phyloP scores from a whole-genome alignment of 1,140 invertebrate species.

The Rhizoglyphus robini region DNA sequence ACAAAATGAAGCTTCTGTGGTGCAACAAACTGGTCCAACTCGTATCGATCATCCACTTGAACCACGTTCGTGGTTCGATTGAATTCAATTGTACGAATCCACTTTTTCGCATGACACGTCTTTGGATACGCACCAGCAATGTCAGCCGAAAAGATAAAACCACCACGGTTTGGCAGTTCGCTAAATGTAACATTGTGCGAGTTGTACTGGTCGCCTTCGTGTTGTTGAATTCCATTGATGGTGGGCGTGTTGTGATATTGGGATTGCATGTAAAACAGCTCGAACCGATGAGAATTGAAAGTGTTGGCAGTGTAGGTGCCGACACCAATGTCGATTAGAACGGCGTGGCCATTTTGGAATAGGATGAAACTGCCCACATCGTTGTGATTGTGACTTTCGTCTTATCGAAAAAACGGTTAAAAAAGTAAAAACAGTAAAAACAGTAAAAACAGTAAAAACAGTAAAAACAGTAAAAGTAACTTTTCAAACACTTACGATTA shows the following conservation, averaged over 20 bases:
- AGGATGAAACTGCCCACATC: slow-evolving; percentile 4
- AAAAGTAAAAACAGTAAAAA: too few relatives aligned
- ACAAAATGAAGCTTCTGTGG: background rate
- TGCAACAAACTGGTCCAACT: background rate
- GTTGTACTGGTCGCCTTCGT: background rate
- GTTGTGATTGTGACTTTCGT: slow-evolving; percentile 13
- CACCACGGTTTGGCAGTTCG: background rate
- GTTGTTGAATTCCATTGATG: slow-evolving; percentile 5
- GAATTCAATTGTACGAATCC: background rate
- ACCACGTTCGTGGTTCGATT: background rate
- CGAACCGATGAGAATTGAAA: background rate
- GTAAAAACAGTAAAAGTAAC: too few relatives aligned
- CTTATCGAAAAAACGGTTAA: too few relatives aligned
- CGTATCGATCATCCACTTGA: background rate
- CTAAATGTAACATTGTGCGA: background rate
- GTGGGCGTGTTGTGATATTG: slow-evolving; percentile 11
- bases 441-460: too few relatives aligned
- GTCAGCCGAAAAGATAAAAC: background rate
- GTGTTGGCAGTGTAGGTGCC: slow-evolving; percentile 8
- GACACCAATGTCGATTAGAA: too few relatives aligned
- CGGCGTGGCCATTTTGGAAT: background rate
- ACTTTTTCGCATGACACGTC: background rate
- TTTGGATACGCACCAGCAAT: slow-evolving; percentile 10
- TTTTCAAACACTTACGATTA: slow-evolving; percentile 3
- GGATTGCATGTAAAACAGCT: too few relatives aligned